phyloP scores from a whole-genome alignment of 2,113 vertebrate genomes.

The Prionailurus viverrinus region DNA sequence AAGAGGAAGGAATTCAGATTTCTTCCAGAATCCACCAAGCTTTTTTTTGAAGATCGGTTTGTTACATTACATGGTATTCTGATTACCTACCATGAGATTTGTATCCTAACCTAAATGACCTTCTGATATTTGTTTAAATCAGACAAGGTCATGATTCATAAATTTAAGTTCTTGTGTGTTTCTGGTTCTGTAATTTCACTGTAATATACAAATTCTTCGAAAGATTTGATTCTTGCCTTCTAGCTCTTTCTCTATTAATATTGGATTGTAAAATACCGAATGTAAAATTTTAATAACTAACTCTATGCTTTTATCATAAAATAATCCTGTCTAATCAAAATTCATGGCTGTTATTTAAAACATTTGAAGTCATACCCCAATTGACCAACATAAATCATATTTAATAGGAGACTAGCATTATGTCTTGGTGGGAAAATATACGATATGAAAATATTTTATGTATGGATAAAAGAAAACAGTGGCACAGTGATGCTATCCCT shows the following conservation, averaged over 20 bases:
- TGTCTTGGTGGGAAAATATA: neutral
- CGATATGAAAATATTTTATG: neutral
- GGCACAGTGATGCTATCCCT: too few relatives aligned
- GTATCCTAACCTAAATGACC: neutral
- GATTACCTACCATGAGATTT: neutral
- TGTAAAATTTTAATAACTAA: constrained; percentile 37
- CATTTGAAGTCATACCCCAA: neutral
- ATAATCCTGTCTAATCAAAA: neutral
- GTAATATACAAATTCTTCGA: neutral
- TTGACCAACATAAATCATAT: neutral
- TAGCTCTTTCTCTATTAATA: neutral
- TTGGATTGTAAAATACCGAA: neutral
- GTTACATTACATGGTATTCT: neutral
- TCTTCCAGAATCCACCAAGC: neutral
- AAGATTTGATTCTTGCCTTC: neutral
- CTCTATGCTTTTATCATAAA: constrained; percentile 41
- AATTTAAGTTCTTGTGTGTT: neutral
- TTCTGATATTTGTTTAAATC: neutral
- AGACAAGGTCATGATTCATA: neutral
- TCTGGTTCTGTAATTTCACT: neutral
- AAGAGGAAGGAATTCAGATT: neutral
- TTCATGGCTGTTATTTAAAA: neutral
- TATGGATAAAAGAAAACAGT: neutral
- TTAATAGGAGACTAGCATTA: neutral
- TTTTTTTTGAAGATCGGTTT: neutral